phyloP scores from a whole-genome alignment of 2,797 vertebrate genomes.

The Cyclopterus lumpus region DNA sequence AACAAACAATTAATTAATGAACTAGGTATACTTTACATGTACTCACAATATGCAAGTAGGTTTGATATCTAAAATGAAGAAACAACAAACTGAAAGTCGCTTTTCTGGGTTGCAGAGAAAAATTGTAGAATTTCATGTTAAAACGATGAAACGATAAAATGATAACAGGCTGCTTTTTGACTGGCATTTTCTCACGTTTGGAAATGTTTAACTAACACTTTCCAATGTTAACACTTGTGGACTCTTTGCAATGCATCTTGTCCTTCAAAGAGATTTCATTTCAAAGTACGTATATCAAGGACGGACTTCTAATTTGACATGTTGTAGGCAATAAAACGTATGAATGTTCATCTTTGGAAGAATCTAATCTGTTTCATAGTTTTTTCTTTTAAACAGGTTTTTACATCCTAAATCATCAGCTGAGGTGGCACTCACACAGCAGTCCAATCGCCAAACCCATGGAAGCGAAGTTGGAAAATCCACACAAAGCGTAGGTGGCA shows the following conservation, averaged over 20 bases:
- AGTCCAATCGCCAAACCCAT: constrained; percentile 85
- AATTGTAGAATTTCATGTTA: not conserved
- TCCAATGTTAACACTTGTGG: not conserved
- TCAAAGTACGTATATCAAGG: not conserved
- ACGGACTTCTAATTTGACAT: too few relatives aligned
- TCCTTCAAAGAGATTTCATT: not conserved
- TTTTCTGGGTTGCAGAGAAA: too few relatives aligned
- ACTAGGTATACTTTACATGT: not conserved
- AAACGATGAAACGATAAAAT: not conserved
- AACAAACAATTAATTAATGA: not conserved
- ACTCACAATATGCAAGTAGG: not conserved
- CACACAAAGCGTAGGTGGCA: constrained; percentile 91
- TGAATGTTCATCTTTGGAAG: too few relatives aligned
- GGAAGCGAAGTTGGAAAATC: constrained; percentile 90
- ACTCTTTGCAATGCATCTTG: not conserved
- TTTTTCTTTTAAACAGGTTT: not conserved
- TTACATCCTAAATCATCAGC: not conserved
- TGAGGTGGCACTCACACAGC: constrained; percentile 82
- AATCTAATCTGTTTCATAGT: too few relatives aligned
- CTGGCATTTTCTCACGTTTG: not conserved
- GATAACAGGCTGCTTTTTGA: not conserved
- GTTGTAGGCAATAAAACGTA: too few relatives aligned
- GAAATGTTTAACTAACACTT: not conserved
- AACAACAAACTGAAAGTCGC: not conserved
- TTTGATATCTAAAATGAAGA: not conserved